A percentile compares a stretch with the other conserved stretches of the same genome.
Conservation (phyloP, 2,888 invertebrate genomes). For the Tipula unca region DNA sequence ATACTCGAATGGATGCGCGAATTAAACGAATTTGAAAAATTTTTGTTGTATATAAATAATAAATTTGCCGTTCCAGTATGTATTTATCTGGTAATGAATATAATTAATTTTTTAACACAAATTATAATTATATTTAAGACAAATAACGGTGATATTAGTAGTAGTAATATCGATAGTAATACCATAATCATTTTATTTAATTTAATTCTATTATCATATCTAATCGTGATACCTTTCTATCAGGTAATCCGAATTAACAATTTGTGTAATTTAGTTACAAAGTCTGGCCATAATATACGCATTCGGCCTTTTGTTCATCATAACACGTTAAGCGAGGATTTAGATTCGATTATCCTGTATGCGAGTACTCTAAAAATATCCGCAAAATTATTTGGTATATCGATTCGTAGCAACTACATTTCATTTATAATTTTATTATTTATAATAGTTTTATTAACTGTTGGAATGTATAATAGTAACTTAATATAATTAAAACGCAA, state of each 20-base stretch:
- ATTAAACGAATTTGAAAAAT: slow-evolving; percentile 68
- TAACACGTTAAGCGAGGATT: slow-evolving; percentile 63
- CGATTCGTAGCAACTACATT: slow-evolving; percentile 60
- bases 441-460: slow-evolving; percentile 52
- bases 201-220: slow-evolving; percentile 36
- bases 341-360: slow-evolving; percentile 67
- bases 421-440: slow-evolving; percentile 53
- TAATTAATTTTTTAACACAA: slow-evolving; percentile 65
- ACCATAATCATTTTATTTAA: slow-evolving; percentile 35
- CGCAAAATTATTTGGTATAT: slow-evolving; percentile 64
- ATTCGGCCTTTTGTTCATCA: slow-evolving; percentile 73
- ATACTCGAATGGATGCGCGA: slow-evolving; percentile 77
- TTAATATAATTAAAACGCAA: background rate
- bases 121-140: slow-evolving; percentile 39
- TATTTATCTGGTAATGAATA: slow-evolving; percentile 64
- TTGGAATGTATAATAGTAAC: slow-evolving; percentile 54
- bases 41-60: slow-evolving; percentile 67
- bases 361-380: slow-evolving; percentile 65
- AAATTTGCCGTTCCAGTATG: slow-evolving; percentile 68
- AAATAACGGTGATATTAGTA: background rate
- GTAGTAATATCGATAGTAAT: background rate
- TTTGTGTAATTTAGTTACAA: background rate
- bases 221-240: slow-evolving; percentile 38
- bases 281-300: slow-evolving; percentile 66
- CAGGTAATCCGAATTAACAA: slow-evolving; percentile 36